These are phyloP conservation scores for Mimumesa dahlbomi DNA, from an alignment of 2,888 invertebrate species.

Conservation along the genomic window DNA sequence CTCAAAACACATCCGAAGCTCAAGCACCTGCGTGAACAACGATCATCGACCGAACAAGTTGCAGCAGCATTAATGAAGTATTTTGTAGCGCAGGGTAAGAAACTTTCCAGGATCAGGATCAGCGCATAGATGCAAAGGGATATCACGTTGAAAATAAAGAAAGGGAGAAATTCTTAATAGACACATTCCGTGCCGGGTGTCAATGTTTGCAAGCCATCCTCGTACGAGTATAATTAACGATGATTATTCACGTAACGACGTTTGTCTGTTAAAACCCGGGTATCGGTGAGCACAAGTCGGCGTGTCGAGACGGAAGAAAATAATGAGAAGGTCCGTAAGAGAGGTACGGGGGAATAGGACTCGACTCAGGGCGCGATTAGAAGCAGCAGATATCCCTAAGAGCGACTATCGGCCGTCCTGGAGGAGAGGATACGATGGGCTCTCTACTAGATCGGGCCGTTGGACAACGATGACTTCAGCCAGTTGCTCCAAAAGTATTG, in stretches of 20 bases:
- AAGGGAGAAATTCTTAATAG: not conserved
- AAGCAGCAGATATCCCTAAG: slow-evolving; percentile 56
- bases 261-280: slow-evolving; percentile 31
- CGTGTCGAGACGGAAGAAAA: slow-evolving; percentile 26
- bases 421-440: slow-evolving; percentile 42
- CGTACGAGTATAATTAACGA: too few relatives aligned
- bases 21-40: too few relatives aligned
- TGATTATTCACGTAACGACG: too few relatives aligned
- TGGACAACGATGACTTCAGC: slow-evolving; percentile 83
- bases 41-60: too few relatives aligned
- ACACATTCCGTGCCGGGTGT: too few relatives aligned
- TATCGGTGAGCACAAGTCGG: slow-evolving; percentile 34
- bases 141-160: slow-evolving; percentile 1
- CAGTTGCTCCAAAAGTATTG: slow-evolving; percentile 87
- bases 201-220: too few relatives aligned
- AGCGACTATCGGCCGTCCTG: slow-evolving; percentile 55
- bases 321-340: not conserved
- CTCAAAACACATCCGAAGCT: too few relatives aligned
- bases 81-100: too few relatives aligned
- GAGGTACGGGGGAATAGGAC: slow-evolving; percentile 9
- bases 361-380: slow-evolving; percentile 9
- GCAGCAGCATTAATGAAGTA: too few relatives aligned
- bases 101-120: too few relatives aligned
- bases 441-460: slow-evolving; percentile 80
- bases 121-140: too few relatives aligned